Conservation (phyloP, 2,888 invertebrate genomes). For the Drosophila imparisetae region DNA sequence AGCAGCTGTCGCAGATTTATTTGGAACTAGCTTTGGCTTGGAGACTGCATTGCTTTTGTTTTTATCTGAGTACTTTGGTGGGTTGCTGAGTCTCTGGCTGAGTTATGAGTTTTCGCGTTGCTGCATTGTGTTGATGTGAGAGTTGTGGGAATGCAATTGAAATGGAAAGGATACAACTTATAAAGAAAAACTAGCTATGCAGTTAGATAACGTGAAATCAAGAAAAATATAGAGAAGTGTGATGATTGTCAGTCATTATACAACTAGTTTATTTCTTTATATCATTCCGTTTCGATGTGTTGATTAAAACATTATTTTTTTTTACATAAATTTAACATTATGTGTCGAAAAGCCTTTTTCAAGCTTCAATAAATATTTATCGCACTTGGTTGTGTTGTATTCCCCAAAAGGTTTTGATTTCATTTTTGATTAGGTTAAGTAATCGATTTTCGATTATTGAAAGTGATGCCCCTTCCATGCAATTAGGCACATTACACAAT, state of each 20-base stretch:
- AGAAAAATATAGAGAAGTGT: not conserved
- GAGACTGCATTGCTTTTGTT: conserved; percentile 47
- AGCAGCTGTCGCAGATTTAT: conserved; percentile 40
- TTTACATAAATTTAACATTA: not conserved
- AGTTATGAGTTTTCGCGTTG: conserved; percentile 47
- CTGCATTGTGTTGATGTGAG: conserved; percentile 43
- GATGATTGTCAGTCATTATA: not conserved
- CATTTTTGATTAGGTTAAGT: not conserved
- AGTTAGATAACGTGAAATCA: not conserved
- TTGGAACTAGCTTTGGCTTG: conserved; percentile 37
- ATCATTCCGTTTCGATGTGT: not conserved
- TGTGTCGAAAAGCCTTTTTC: not conserved
- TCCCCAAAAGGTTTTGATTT: not conserved
- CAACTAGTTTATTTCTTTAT: not conserved
- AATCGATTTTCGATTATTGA: conserved; percentile 13
- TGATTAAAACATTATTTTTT: not conserved
- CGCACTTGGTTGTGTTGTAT: not conserved
- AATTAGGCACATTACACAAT: conserved; percentile 14
- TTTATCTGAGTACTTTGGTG: not conserved
- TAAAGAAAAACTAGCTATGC: not conserved
- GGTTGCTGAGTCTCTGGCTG: conserved; percentile 9
- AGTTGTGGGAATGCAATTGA: conserved; percentile 12
- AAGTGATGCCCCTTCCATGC: not conserved
- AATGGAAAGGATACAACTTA: not conserved
- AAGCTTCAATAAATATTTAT: not conserved